phyloP scores from a whole-genome alignment of 1,140 invertebrate genomes.

The Achroia grisella region DNA sequence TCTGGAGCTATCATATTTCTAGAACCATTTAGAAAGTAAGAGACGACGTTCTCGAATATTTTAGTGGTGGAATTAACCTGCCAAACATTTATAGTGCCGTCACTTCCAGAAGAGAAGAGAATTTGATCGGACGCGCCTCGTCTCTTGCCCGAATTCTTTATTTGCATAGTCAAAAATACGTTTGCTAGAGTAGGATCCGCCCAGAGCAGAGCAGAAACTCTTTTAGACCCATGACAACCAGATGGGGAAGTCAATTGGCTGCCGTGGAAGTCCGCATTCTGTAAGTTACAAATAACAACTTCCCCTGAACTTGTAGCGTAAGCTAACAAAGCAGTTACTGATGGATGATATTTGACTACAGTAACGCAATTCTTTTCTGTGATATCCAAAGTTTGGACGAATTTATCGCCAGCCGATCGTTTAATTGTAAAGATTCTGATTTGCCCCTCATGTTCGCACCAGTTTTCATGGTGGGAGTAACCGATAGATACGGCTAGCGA shows the following conservation, averaged over 20 bases:
- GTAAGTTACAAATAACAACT: slow-evolving; percentile 45
- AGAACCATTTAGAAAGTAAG: slow-evolving; percentile 34
- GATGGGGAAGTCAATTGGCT: slow-evolving; percentile 36
- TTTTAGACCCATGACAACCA: slow-evolving; percentile 36
- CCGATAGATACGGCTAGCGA: slow-evolving; percentile 50
- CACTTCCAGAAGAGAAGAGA: slow-evolving; percentile 39
- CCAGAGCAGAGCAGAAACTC: slow-evolving; percentile 42
- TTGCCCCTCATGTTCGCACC: slow-evolving; percentile 46
- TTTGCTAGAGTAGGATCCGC: slow-evolving; percentile 42
- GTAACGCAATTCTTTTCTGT: slow-evolving; percentile 50
- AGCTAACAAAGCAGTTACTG: slow-evolving; percentile 40
- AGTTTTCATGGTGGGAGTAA: slow-evolving; percentile 36
- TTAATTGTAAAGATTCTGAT: slow-evolving; percentile 46
- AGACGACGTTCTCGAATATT: slow-evolving; percentile 41
- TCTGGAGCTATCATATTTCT: slow-evolving; percentile 23
- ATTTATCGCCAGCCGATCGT: slow-evolving; percentile 32
- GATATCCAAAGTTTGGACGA: slow-evolving; percentile 41
- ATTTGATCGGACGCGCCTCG: slow-evolving; percentile 49
- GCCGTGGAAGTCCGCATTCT: slow-evolving; percentile 24
- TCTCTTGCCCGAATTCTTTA: slow-evolving; percentile 40
- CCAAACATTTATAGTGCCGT: slow-evolving; percentile 50
- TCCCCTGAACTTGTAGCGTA: slow-evolving; percentile 53
- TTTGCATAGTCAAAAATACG: slow-evolving; percentile 38
- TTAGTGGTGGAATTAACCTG: slow-evolving; percentile 38
- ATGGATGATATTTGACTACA: slow-evolving; percentile 47